phyloP scores from a whole-genome alignment of 1,140 invertebrate genomes.

The Zaprionus taronus region DNA sequence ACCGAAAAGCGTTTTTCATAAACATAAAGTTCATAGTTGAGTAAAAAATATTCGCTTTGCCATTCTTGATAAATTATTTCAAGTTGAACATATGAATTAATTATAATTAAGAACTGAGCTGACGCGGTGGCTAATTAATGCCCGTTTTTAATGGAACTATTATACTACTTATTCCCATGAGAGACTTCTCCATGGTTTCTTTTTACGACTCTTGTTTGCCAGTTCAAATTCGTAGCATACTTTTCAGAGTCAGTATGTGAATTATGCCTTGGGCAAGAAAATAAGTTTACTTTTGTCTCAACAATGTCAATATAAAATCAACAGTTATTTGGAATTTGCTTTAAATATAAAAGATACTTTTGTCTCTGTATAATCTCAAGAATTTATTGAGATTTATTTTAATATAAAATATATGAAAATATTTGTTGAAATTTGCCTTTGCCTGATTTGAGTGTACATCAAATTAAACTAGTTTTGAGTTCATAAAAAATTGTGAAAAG shows the following conservation, averaged over 20 bases:
- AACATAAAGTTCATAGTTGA: slow-evolving; percentile 1
- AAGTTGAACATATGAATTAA: slow-evolving; percentile 15
- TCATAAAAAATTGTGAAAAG: not conserved
- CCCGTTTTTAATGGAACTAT: not conserved
- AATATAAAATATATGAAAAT: not conserved
- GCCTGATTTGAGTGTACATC: not conserved
- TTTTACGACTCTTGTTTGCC: not conserved
- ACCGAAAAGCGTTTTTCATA: slow-evolving; percentile 4
- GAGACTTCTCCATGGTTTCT: not conserved
- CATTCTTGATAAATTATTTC: slow-evolving; percentile 6
- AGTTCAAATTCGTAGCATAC: slow-evolving; percentile 24
- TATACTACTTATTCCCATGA: not conserved
- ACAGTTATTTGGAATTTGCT: not conserved
- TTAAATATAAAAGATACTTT: not conserved
- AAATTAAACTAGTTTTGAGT: not conserved
- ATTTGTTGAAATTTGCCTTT: not conserved
- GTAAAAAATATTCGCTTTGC: not conserved
- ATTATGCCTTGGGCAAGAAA: not conserved
- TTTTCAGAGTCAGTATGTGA: slow-evolving; percentile 12
- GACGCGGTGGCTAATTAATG: slow-evolving; percentile 13
- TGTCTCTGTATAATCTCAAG: not conserved
- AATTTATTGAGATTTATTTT: not conserved
- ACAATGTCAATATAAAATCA: not conserved
- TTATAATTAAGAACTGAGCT: slow-evolving; percentile 26
- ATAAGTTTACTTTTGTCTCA: not conserved